A percentile compares a stretch with the other conserved stretches of the same genome.
phyloP scores from a whole-genome alignment of 2,113 vertebrate genomes.

The Tetraodon nigroviridis region DNA sequence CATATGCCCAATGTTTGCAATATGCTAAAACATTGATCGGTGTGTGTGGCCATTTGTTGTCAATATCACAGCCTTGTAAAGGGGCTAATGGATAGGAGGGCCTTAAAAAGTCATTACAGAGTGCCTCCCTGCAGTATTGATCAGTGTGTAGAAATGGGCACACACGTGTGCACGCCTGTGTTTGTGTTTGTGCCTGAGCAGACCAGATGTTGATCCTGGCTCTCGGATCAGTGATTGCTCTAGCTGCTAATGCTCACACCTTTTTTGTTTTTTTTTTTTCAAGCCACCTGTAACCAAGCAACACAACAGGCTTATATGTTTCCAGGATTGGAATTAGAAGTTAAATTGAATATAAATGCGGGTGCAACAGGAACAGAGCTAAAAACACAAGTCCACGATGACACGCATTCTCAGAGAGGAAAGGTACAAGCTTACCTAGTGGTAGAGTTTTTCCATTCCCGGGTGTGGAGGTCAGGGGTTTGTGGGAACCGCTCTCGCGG shows the following conservation, averaged over 20 bases:
- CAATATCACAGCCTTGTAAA: constrained; percentile 66
- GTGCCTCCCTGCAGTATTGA: constrained; percentile 58
- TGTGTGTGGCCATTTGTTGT: constrained; percentile 51
- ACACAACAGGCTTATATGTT: constrained; percentile 1
- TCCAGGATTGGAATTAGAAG: neutral
- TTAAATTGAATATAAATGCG: neutral
- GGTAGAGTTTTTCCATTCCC: constrained; percentile 81
- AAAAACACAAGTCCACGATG: too few species aligned
- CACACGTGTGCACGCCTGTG: constrained; percentile 6
- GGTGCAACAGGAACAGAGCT: neutral
- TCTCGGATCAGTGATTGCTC: constrained; percentile 33
- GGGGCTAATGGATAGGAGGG: constrained; percentile 52
- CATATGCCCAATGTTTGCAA: constrained; percentile 52
- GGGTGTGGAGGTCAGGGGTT: constrained; percentile 82
- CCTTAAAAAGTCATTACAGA: constrained; percentile 68
- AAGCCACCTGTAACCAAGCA: constrained; percentile 39
- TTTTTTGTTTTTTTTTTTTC: constrained; percentile 2
- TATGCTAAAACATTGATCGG: constrained; percentile 49
- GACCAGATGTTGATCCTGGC: constrained; percentile 51
- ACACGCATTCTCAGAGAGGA: neutral
- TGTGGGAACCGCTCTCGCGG: constrained; percentile 81
- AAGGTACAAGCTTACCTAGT: constrained; percentile 74
- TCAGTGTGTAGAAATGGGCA: constrained; percentile 18
- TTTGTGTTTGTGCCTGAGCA: constrained; percentile 19
- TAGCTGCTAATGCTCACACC: constrained; percentile 16